Base-by-base conservation (phyloP, 2,113 vertebrate genomes). In the Sorex araneus region DNA sequence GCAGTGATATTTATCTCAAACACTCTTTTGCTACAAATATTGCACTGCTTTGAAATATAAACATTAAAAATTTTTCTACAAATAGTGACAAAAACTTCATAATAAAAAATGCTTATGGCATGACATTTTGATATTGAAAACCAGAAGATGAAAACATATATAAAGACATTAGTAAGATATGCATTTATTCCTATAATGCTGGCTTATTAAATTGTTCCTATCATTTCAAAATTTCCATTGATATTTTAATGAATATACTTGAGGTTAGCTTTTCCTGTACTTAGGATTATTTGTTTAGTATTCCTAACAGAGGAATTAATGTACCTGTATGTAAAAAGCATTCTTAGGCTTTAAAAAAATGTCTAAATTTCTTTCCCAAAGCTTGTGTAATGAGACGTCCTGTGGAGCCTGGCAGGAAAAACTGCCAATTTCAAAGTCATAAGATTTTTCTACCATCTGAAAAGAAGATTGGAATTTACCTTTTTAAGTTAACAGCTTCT, bases 381-480 rank as follows among this genome's bases (percentile, higher is more conserved):
- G 70, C 34, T 96, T 83, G 23, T 93, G 36, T 93, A 97, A 95
- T 94, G 71, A 95, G 92, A 67, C 15, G 28, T 77, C 94, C 85
- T 89, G 66, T 47, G 32, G 71, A 80, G 45, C 66, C 60, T 95
- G 75, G 90, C 70, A 83, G 82, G 85, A 83, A 88, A 94, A 92
- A 78, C n/a, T 95, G 70, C 85, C 92, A 90, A 90, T 92, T 96
- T 95, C 85, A 76, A 94, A 93, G 50, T 47, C 70, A 93, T 88
- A 93, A 95, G 60, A 73, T 83, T 93, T 91, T 93, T 75, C 67
- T 89, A 83, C 71, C 86, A 74, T 74, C 67, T 90, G 81, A 85
- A 90, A 95, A 83, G 71, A 88, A 91, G 69, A 95, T 73, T 92
- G 18, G 50, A 94, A 90, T 96, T 93, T 92, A 95, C 75, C 79